Conservation (phyloP, 2,888 invertebrate genomes). For the Metallyticus violacea region DNA sequence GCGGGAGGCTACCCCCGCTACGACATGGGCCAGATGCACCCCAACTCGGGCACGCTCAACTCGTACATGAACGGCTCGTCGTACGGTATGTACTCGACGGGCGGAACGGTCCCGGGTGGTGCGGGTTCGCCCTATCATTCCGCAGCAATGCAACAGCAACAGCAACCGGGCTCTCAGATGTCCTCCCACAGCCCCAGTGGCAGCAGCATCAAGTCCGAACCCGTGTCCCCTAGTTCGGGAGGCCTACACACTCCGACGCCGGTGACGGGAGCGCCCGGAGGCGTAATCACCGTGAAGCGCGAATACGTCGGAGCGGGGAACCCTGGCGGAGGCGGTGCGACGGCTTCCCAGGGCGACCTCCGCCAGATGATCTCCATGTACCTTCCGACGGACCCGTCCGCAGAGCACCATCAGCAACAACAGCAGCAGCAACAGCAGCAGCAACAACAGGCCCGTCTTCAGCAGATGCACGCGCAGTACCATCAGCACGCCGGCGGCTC, state of each 20-base stretch:
- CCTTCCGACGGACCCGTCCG: slow-evolving; percentile 63
- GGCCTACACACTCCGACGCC: slow-evolving; percentile 39
- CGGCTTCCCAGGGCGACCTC: slow-evolving; percentile 59
- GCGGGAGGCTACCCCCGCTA: slow-evolving; percentile 74
- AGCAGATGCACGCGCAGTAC: slow-evolving; percentile 42
- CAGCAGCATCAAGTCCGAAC: slow-evolving; percentile 85
- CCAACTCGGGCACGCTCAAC: slow-evolving; percentile 56
- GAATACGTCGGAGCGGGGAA: slow-evolving; percentile 56
- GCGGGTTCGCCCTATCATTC: slow-evolving; percentile 62
- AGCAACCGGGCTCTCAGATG: slow-evolving; percentile 61
- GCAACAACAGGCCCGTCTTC: slow-evolving; percentile 18
- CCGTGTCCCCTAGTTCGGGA: slow-evolving; percentile 72
- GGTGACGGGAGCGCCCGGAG: slow-evolving; percentile 43
- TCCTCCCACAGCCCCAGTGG: slow-evolving; percentile 81
- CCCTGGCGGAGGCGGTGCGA: slow-evolving; percentile 42
- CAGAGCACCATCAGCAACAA: slow-evolving; percentile 52
- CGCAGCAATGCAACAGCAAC: slow-evolving; percentile 52
- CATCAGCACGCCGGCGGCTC: slow-evolving; percentile 51
- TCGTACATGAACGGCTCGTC: slow-evolving; percentile 75
- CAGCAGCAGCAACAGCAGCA: slow-evolving; percentile 56
- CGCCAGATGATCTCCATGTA: slow-evolving; percentile 76
- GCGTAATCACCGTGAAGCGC: slow-evolving; percentile 57
- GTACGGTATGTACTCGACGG: slow-evolving; percentile 74
- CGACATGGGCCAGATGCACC: slow-evolving; percentile 86
- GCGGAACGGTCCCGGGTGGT: slow-evolving; percentile 47